Percentiles rank a stretch among this genome's conserved stretches.
phyloP scores from a whole-genome alignment of 1,140 invertebrate genomes.

The Sminthurides bifidus region DNA sequence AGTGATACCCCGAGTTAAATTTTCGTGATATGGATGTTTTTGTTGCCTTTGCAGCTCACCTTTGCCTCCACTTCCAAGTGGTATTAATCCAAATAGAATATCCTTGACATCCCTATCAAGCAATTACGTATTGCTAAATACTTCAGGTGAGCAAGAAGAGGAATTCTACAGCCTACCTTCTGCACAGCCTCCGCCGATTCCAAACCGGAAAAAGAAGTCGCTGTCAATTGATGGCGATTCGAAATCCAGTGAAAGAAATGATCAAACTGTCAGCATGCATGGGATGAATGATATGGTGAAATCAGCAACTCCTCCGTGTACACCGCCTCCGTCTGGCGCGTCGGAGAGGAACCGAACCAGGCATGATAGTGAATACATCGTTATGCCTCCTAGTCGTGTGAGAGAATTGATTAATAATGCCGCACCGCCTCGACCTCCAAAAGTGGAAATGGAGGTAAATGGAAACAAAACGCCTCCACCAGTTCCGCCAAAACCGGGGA shows the following conservation, averaged over 20 bases:
- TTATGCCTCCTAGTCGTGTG: slow-evolving; percentile 26
- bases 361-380: slow-evolving; percentile 24
- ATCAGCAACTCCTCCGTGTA: background rate
- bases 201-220: slow-evolving; percentile 10
- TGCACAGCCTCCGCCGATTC: slow-evolving; percentile 14
- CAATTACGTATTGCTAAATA: slow-evolving; percentile 23
- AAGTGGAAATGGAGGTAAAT: background rate
- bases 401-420: slow-evolving; percentile 14
- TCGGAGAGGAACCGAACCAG: no score
- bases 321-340: background rate
- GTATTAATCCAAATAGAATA: background rate
- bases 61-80: slow-evolving; percentile 33
- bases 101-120: slow-evolving; percentile 10
- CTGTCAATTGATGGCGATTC: background rate
- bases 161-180: slow-evolving; percentile 51
- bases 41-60: slow-evolving; percentile 46
- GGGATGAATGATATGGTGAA: background rate
- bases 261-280: background rate
- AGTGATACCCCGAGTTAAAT: background rate
- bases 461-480: slow-evolving; percentile 15
- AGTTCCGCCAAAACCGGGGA: slow-evolving; percentile 23
- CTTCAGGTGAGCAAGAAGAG: slow-evolving; percentile 41
- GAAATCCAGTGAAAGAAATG: background rate
- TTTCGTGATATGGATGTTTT: background rate
- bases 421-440: slow-evolving; percentile 15